Evolutionary conservation across 2,888 invertebrate genomes (phyloP).

Genomic region (Eudemis profundana): DNA sequence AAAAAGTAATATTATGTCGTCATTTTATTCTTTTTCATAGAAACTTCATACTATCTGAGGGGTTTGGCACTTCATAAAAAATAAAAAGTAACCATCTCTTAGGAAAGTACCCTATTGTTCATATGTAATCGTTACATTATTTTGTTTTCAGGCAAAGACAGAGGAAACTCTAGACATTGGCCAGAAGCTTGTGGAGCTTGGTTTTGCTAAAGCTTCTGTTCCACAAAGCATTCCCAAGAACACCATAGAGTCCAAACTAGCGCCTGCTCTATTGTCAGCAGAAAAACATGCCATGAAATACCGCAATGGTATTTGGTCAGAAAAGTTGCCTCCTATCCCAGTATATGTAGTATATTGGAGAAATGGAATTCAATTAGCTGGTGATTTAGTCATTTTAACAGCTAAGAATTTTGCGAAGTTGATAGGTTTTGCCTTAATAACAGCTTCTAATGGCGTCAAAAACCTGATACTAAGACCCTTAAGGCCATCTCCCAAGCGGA

Average conservation of each 20-base stretch:
- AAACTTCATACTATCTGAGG: no score
- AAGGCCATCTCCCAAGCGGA: slow-evolving; percentile 63
- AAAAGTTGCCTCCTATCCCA: slow-evolving; percentile 74
- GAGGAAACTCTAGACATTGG: slow-evolving; percentile 76
- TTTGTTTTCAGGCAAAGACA: slow-evolving; percentile 69
- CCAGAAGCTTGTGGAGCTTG: slow-evolving; percentile 78
- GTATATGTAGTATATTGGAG: slow-evolving; percentile 72
- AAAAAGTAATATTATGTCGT: no score
- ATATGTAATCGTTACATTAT: no score
- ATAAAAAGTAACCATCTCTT: no score
- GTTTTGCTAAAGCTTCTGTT: slow-evolving; percentile 75
- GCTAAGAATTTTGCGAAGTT: slow-evolving; percentile 63
- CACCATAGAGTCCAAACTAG: slow-evolving; percentile 72
- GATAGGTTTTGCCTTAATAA: slow-evolving; percentile 60
- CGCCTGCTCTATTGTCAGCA: slow-evolving; percentile 70
- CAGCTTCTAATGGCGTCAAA: slow-evolving; percentile 67
- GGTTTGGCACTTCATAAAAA: no score
- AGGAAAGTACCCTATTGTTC: no score
- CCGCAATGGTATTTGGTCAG: slow-evolving; percentile 79
- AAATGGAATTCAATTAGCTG: slow-evolving; percentile 63
- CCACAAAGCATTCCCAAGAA: slow-evolving; percentile 68
- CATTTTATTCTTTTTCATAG: no score
- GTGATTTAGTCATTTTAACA: slow-evolving; percentile 56
- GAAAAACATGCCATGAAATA: slow-evolving; percentile 71
- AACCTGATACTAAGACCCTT: slow-evolving; percentile 65